These are phyloP conservation scores for Helicorthomorpha holstii DNA, from an alignment of 1,140 invertebrate genomes.

Conservation along the genomic window DNA sequence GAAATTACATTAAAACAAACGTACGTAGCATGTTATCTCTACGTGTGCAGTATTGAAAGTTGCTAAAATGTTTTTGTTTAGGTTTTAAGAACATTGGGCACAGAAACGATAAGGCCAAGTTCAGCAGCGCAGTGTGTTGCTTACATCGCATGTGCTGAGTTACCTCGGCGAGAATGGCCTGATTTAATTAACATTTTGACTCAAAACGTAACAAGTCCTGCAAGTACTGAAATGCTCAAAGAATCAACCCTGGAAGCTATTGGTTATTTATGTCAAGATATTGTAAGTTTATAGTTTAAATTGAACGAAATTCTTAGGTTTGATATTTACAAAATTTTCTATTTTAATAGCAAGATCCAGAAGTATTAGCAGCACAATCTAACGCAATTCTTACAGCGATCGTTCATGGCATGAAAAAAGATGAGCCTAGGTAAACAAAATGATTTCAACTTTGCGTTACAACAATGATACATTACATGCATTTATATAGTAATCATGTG, in stretches of 20 bases:
- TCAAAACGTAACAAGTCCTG: slow-evolving; percentile 59
- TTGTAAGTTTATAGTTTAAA: slow-evolving; percentile 31
- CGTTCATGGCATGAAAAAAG: slow-evolving; percentile 87
- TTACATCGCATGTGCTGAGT: slow-evolving; percentile 89
- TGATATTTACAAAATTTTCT: slow-evolving; percentile 1
- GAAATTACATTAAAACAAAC: slow-evolving; percentile 81
- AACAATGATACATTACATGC: background rate
- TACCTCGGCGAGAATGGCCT: slow-evolving; percentile 54
- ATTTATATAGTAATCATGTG: slow-evolving; percentile 46
- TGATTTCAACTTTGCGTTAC: no score
- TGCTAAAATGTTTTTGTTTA: slow-evolving; percentile 22
- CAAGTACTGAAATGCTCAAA: slow-evolving; percentile 70
- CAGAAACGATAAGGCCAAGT: slow-evolving; percentile 83
- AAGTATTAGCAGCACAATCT: slow-evolving; percentile 73
- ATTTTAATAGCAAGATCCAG: slow-evolving; percentile 45
- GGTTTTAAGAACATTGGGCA: slow-evolving; percentile 84
- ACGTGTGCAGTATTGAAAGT: background rate
- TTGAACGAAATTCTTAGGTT: background rate
- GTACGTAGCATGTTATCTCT: slow-evolving; percentile 34
- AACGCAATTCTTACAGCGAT: slow-evolving; percentile 97
- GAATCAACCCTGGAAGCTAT: slow-evolving; percentile 94
- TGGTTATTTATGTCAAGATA: slow-evolving; percentile 68
- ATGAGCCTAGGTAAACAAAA: slow-evolving; percentile 41
- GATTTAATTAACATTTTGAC: slow-evolving; percentile 73
- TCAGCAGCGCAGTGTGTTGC: slow-evolving; percentile 98